Evolutionary conservation across 2,888 invertebrate genomes (phyloP).

Genomic region (Auanema sp.): DNA sequence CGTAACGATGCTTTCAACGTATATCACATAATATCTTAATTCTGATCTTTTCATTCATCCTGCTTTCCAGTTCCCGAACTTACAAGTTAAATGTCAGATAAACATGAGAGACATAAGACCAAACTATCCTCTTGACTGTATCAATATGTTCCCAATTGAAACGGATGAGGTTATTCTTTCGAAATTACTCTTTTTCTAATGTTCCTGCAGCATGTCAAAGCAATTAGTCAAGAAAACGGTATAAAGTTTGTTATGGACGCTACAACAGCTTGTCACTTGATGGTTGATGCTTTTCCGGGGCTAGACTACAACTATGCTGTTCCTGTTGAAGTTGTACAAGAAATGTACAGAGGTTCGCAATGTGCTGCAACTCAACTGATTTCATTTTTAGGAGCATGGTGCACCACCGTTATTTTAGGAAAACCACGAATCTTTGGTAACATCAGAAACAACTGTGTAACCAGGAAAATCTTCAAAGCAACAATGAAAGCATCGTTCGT

Average conservation of each 20-base stretch:
- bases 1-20: neutral
- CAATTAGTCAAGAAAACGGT: conserved; percentile 7
- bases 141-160: conserved; percentile 13
- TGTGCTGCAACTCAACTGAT: no score
- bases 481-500: no score
- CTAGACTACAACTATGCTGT: neutral
- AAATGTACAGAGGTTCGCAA: neutral
- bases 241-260: conserved; percentile 19
- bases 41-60: no score
- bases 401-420: no score
- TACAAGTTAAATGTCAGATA: neutral
- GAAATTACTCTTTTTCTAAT: neutral
- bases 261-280: conserved; percentile 13
- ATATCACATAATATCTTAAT: no score
- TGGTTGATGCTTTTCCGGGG: conserved; percentile 7
- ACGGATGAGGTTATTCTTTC: conserved; percentile 7
- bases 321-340: neutral
- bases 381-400: no score
- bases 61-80: neutral
- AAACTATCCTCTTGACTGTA: neutral
- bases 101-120: neutral
- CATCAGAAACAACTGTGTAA: no score
- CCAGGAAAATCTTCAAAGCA: no score
- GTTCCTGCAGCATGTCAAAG: conserved; percentile 5
- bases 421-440: no score